Percentiles rank a stretch among this genome's conserved stretches.
phyloP scores from a whole-genome alignment of 1,140 invertebrate genomes.

The Tetramorium parvispinum region DNA sequence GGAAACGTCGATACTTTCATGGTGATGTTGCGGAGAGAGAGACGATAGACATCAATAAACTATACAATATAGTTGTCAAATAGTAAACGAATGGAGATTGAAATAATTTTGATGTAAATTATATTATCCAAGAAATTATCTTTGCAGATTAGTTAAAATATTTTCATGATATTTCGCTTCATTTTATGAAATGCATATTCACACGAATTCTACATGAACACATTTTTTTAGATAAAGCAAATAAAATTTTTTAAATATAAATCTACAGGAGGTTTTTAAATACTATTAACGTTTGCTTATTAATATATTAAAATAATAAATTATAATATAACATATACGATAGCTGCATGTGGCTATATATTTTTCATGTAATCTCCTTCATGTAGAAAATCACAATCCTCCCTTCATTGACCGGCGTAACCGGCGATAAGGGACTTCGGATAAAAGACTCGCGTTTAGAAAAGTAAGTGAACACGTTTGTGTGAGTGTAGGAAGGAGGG shows the following conservation, averaged over 20 bases:
- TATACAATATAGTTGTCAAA: conserved; percentile 7
- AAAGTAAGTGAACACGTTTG: conserved; percentile 39
- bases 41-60: conserved; percentile 26
- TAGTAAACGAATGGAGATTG: not conserved
- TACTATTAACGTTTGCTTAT: not conserved
- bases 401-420: conserved; percentile 62
- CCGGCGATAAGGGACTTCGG: conserved; percentile 66
- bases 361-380: conserved; percentile 10
- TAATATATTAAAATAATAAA: not conserved
- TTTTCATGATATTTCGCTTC: not conserved
- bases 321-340: not conserved
- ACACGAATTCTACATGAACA: not conserved
- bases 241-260: not conserved
- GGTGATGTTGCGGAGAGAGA: not conserved
- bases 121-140: not conserved
- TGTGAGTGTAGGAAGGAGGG: not conserved
- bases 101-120: not conserved
- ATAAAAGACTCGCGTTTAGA: conserved; percentile 68
- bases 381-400: conserved; percentile 29
- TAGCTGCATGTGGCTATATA: not conserved
- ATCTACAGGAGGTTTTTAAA: not conserved
- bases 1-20: conserved; percentile 21
- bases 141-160: not conserved
- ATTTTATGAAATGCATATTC: not conserved
- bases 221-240: not conserved